A percentile compares a stretch with the other conserved stretches of the same genome.
These are phyloP conservation scores for Helleia helle DNA, from an alignment of 2,888 invertebrate genomes.

Conservation along the genomic window DNA sequence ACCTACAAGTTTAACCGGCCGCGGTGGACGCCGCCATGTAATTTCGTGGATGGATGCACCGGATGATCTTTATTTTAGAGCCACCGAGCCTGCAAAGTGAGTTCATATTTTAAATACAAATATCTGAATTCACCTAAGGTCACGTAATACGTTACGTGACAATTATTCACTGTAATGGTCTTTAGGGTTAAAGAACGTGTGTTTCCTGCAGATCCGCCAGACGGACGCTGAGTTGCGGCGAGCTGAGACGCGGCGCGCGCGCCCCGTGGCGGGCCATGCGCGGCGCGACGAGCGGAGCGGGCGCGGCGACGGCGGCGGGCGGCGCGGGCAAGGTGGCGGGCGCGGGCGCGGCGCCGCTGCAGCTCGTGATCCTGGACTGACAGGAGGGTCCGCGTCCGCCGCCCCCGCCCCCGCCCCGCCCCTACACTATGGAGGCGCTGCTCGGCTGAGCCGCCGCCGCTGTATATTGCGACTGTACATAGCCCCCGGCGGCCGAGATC, in stretches of 20 bases:
- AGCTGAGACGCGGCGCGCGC: constrained; percentile 87
- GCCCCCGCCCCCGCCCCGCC: constrained; percentile 62
- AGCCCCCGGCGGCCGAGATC: constrained; percentile 22
- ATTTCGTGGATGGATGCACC: constrained; percentile 99
- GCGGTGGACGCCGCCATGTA: constrained; percentile 90
- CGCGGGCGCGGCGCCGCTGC: constrained; percentile 28
- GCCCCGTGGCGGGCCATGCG: constrained; percentile 83
- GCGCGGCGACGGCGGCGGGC: constrained; percentile 75
- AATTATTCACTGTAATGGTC: too few relatives aligned
- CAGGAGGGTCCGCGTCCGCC: constrained; percentile 60
- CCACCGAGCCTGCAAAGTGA: constrained; percentile 92
- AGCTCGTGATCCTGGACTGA: constrained; percentile 85
- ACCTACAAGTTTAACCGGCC: constrained; percentile 86
- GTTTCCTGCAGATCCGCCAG: constrained; percentile 84
- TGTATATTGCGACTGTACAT: constrained; percentile 57
- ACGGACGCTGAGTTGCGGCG: constrained; percentile 84
- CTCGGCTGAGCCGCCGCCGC: constrained; percentile 58
- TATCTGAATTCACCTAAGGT: too few relatives aligned
- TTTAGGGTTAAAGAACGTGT: too few relatives aligned
- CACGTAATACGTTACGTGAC: too few relatives aligned
- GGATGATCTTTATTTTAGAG: constrained; percentile 96
- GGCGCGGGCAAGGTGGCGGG: constrained; percentile 22
- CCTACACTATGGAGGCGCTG: constrained; percentile 79
- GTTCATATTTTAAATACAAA: too few relatives aligned
- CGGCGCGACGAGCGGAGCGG: constrained; percentile 76